Percentiles rank a stretch among this genome's conserved stretches.
These are phyloP conservation scores for Cheiracanthium punctorium DNA, from an alignment of 2,888 invertebrate genomes.

Conservation along the genomic window DNA sequence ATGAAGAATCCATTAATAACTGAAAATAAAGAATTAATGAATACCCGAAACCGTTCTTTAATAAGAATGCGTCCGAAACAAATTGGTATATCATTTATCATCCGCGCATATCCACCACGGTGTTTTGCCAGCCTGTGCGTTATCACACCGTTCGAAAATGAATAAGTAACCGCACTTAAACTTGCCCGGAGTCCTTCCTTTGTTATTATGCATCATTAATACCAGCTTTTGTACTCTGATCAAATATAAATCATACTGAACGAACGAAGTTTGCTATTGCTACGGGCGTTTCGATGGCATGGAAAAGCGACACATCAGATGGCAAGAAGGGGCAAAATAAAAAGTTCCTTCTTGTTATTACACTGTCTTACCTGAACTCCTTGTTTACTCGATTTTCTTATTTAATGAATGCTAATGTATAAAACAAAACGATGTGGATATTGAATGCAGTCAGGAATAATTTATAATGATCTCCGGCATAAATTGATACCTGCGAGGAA, in stretches of 20 bases:
- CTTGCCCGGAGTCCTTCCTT: not conserved
- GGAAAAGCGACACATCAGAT: too few relatives aligned
- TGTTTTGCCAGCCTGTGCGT: not conserved
- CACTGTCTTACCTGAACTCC: too few relatives aligned
- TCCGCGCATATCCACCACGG: not conserved
- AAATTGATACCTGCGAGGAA: too few relatives aligned
- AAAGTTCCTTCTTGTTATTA: too few relatives aligned
- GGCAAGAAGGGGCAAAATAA: too few relatives aligned
- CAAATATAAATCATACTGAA: not conserved
- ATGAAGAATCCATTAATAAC: constrained; percentile 2
- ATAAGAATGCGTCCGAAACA: not conserved
- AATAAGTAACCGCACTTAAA: not conserved
- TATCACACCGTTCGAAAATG: not conserved
- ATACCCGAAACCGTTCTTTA: not conserved
- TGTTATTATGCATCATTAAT: constrained; percentile 15
- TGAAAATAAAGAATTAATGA: constrained; percentile 4
- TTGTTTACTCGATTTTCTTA: too few relatives aligned
- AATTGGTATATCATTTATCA: constrained; percentile 5
- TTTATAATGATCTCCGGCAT: too few relatives aligned
- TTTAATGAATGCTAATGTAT: too few relatives aligned
- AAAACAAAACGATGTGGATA: too few relatives aligned
- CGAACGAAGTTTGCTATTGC: not conserved
- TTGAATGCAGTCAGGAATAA: too few relatives aligned
- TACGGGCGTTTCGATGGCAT: not conserved
- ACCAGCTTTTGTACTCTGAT: not conserved